These are phyloP conservation scores for Rhea americana DNA, from an alignment of 2,113 vertebrate species.

Conservation along the genomic window DNA sequence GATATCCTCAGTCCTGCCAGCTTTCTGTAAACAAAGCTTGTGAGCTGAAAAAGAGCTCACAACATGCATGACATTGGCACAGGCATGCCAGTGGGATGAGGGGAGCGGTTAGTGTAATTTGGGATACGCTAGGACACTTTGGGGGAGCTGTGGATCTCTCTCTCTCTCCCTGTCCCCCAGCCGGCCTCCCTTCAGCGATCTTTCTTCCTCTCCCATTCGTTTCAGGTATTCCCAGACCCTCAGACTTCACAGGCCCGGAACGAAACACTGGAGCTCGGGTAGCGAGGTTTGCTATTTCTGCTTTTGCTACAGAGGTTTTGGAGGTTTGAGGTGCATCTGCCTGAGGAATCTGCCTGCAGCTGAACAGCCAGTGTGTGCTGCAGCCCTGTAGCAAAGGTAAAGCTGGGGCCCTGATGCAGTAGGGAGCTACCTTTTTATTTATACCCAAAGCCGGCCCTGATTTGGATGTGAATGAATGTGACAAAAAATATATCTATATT, in stretches of 20 bases:
- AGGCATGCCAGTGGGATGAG: background rate
- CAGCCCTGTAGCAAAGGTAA: background rate
- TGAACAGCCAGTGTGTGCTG: background rate
- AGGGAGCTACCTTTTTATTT: background rate
- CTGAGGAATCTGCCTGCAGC: background rate
- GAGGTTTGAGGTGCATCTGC: background rate
- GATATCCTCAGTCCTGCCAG: conserved; percentile 23
- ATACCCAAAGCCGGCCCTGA: background rate
- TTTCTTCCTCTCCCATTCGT: background rate
- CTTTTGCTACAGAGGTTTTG: background rate
- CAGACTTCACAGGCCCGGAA: background rate
- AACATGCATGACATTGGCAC: background rate
- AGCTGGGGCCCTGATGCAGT: background rate
- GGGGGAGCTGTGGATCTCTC: background rate
- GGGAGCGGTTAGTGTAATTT: background rate
- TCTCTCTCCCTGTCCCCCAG: background rate
- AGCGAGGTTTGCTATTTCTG: background rate
- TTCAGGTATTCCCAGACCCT: background rate
- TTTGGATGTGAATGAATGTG: background rate
- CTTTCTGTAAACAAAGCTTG: conserved; percentile 37
- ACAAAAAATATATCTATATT: background rate
- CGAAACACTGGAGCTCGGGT: background rate
- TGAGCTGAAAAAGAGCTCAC: conserved; percentile 26
- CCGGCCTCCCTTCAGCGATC: background rate
- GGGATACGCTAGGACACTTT: background rate